Percentiles rank a stretch among this genome's conserved stretches.
These are phyloP conservation scores for Phymorhynchus buccinoides DNA, from an alignment of 1,140 invertebrate genomes.

Conservation along the genomic window DNA sequence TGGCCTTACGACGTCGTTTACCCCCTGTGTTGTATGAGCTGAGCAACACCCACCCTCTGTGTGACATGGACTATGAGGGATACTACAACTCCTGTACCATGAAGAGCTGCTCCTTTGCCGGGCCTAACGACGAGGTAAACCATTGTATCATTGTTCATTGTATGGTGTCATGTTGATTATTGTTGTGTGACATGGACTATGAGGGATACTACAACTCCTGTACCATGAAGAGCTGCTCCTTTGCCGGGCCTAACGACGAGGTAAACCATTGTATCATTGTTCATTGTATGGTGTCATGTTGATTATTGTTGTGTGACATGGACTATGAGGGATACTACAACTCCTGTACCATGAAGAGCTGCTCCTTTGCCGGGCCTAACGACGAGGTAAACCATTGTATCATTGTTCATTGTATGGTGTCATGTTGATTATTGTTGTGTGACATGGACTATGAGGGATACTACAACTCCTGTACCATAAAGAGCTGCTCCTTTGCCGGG, in stretches of 20 bases:
- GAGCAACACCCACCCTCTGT: conserved; percentile 80
- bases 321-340: conserved; percentile 94
- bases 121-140: conserved; percentile 81
- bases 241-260: conserved; percentile 89
- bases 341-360: conserved; percentile 97
- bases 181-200: conserved; percentile 89
- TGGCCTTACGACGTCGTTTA: conserved; percentile 87
- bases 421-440: conserved; percentile 73
- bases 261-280: conserved; percentile 47
- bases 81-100: conserved; percentile 98
- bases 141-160: no score
- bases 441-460: conserved; percentile 94
- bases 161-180: no score
- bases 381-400: conserved; percentile 77
- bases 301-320: conserved; percentile 81
- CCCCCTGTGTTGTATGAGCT: conserved; percentile 87
- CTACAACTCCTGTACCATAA: conserved; percentile 97
- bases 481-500: conserved; percentile 95
- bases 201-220: conserved; percentile 95
- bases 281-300: no score
- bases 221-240: conserved; percentile 96
- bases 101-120: conserved; percentile 97
- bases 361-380: conserved; percentile 90
- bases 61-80: conserved; percentile 90
- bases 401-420: no score